Base-by-base conservation (phyloP, 2,797 vertebrate genomes). In the Melanogrammus aeglefinus region DNA sequence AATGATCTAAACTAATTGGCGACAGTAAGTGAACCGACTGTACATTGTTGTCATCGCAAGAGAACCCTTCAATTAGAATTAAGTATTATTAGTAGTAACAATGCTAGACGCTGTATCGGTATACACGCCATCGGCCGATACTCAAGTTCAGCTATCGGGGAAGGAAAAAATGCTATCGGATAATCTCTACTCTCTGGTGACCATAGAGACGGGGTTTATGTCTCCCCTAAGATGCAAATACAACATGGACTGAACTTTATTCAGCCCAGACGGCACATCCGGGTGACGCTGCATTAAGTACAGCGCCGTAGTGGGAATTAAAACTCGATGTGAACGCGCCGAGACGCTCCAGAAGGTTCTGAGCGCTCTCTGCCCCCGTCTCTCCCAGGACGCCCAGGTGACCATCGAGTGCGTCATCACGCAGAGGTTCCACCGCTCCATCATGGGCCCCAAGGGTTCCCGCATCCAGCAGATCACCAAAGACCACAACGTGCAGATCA, bases 381-480 rank as follows among this genome's bases (percentile, higher is more conserved):
- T 47, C n/a, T 4, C 77, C 21, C 83, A 98, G 98, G 98, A 99
- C 87, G 97, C 98, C 81, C 98, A 99, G 90, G 97, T 99, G 89
- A 97, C 94, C 57, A 87, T 98, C 2, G 98, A 99, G 85, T 99
- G 98, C 77, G 93, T 96, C 89, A 99, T 99, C 79, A 72, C 94
- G 85, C 98, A 99, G 84, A 97, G 94, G 88, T 99, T 96, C 90
- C 98, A 99, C 81, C 97, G 98, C 24, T 97, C 97, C 16, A 97
- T 99, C 85, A 99, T 99, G 98, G 98, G 98, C 77, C 96, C 97
- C 10, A 99, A 99, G 89, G 98, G 98, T 75, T 96, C 96, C 78
- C 92, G 96, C 6, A 98, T 99, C 87, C 98, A 99, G 93, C 97
- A 98, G 93, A 98, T 99, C 85, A 99, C 98, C 63, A 94, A 97